Conservation (phyloP, 2,888 invertebrate species). For the Gymnosoma rotundatum region DNA sequence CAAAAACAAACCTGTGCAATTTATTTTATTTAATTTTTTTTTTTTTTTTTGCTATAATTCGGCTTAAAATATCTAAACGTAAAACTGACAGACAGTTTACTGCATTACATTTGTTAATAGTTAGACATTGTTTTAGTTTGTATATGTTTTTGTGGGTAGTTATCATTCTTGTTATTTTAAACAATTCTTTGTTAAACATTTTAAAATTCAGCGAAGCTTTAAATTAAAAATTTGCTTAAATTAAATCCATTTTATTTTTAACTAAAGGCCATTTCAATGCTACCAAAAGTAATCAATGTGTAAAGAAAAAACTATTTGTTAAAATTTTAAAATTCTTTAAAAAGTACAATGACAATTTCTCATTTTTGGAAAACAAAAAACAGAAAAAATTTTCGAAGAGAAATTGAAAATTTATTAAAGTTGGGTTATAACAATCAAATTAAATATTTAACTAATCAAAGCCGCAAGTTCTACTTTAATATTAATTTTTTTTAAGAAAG, state of each 20-base stretch:
- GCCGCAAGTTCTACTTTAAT: conserved; percentile 42
- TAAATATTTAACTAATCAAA: neutral
- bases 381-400: no score
- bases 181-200: conserved; percentile 3
- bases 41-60: no score
- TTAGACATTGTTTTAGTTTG: conserved; percentile 4
- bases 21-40: no score
- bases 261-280: no score
- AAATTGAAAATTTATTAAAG: no score
- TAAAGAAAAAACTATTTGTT: no score
- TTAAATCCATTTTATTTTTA: no score
- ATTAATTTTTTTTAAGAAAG: neutral
- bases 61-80: neutral
- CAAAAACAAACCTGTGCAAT: no score
- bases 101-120: conserved; percentile 2
- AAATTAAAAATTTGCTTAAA: conserved; percentile 1
- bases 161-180: neutral
- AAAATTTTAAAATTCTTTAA: no score
- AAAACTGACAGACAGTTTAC: conserved; percentile 14
- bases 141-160: neutral
- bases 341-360: no score
- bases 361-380: no score
- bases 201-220: conserved; percentile 11
- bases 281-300: no score
- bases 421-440: neutral